Percentiles rank a stretch among this genome's conserved stretches.
Conservation (phyloP, 1,140 invertebrate species). For the Scaptomyza hsui region DNA sequence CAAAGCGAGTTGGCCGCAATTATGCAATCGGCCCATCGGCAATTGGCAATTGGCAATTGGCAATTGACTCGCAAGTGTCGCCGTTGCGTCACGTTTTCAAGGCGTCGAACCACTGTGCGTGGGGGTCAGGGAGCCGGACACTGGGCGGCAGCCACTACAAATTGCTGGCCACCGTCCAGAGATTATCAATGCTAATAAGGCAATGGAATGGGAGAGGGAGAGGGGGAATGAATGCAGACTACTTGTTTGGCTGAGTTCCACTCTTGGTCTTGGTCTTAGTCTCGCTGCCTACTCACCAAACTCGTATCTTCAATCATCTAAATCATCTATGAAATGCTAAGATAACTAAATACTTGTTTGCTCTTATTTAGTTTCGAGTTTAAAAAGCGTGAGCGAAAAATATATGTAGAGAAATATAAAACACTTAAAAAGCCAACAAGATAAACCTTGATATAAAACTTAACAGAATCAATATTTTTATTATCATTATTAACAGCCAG, state of each 20-base stretch:
- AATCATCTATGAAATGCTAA: constrained; percentile 64
- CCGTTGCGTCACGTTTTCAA: constrained; percentile 58
- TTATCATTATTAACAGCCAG: no score
- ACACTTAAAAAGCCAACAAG: not conserved
- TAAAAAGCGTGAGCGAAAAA: constrained; percentile 38
- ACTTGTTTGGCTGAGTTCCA: not conserved
- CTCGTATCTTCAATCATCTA: constrained; percentile 56
- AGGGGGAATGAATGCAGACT: not conserved
- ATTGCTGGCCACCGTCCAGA: constrained; percentile 70
- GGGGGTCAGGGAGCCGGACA: constrained; percentile 57
- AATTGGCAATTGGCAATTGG: constrained; percentile 36
- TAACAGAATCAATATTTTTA: no score
- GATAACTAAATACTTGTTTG: constrained; percentile 40
- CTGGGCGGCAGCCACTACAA: constrained; percentile 30
- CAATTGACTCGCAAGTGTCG: constrained; percentile 75
- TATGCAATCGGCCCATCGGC: constrained; percentile 64
- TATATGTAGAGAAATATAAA: not conserved
- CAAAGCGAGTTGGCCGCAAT: constrained; percentile 42
- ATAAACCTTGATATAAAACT: not conserved
- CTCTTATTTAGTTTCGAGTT: constrained; percentile 8
- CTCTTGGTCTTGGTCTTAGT: no score
- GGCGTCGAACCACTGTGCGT: constrained; percentile 38
- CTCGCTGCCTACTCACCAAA: constrained; percentile 30
- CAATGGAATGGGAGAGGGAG: constrained; percentile 57
- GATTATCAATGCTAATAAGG: constrained; percentile 80